phyloP scores from a whole-genome alignment of 2,888 invertebrate genomes.

The Tetropium fuscum region DNA sequence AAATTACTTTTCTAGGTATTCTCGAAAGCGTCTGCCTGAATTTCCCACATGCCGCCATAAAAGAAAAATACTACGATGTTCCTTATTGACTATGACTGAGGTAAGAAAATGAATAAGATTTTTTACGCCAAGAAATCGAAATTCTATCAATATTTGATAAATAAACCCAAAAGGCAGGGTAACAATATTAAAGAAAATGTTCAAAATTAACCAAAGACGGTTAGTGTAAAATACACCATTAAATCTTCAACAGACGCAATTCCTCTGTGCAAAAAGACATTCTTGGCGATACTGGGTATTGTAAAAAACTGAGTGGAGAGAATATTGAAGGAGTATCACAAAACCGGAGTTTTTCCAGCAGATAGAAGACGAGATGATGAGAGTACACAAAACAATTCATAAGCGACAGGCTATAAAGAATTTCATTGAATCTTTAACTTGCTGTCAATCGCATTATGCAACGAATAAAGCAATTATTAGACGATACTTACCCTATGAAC shows the following conservation, averaged over 20 bases:
- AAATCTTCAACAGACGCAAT: background rate
- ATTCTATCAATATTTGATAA: constrained; percentile 4
- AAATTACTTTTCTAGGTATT: background rate
- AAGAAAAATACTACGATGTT: background rate
- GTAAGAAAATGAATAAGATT: constrained; percentile 5
- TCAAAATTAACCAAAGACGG: constrained; percentile 1
- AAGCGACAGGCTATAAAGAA: background rate
- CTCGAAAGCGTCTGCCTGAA: background rate
- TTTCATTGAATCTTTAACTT: background rate
- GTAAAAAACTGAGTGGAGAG: background rate
- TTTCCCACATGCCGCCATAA: constrained; percentile 4
- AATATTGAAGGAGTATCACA: background rate
- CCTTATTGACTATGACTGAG: constrained; percentile 11
- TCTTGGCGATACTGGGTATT: constrained; percentile 2
- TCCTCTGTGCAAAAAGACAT: constrained; percentile 3
- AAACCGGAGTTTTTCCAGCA: background rate
- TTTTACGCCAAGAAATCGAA: background rate
- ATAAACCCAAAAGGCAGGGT: constrained; percentile 3
- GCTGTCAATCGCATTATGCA: background rate
- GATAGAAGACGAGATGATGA: background rate
- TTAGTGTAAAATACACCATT: background rate
- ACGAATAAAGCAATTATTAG: background rate
- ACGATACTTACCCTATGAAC: constrained; percentile 1
- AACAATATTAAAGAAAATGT: constrained; percentile 9
- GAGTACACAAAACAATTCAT: background rate